Evolutionary conservation across 2,797 vertebrate genomes (phyloP), one percentile per base, ranked within the genome.

Genomic region (Diplodus sargus): DNA sequence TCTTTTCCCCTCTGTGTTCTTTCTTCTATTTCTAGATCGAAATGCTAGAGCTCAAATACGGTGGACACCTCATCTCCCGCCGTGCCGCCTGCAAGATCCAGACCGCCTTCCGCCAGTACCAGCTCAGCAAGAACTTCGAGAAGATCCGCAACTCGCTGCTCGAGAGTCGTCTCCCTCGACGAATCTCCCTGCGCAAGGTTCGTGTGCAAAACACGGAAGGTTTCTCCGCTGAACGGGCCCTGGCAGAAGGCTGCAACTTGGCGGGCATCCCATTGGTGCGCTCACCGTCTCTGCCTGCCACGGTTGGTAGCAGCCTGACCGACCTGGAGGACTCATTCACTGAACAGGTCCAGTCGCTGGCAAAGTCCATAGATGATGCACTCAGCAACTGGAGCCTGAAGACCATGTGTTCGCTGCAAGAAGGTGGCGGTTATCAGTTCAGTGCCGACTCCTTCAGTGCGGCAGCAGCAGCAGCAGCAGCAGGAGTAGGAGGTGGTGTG

Each of bases 1-100:
- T 48, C 30, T 52, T 14, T 60, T 64, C 66, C 11, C 7, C 16
- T 34, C 39, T 87, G 22, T 89, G 16, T 83, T 20, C 76, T 48
- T 85, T 23, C 16, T 53, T 64, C 17, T 86, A n/a, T 14, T 81
- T 78, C 16, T 96, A 99, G 98, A 98, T 99, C 93, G 98, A 99
- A 98, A 99, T 99, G 98, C 94, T 99, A 97, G 98, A 99, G 93
- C 98, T 98, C 94, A 99, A 99, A 82, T 99, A 99, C 79, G 98
- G 98, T 0, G 98, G 98, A 78, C 98, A 99, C 90, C 94, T 98
- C 86, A 98, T 97, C 83, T 98, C 98, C 64, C 97, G 98, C 68
- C 95, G 98, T 53, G 98, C 98, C 23, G 98, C 98, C 80, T 98
- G 97, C 94, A 99, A 98, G 90, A 99, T 99, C 92, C 98, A 99